A percentile compares a stretch with the other conserved stretches of the same genome.
Conservation (phyloP, 2,797 vertebrate species). For the Synanceia verrucosa region DNA sequence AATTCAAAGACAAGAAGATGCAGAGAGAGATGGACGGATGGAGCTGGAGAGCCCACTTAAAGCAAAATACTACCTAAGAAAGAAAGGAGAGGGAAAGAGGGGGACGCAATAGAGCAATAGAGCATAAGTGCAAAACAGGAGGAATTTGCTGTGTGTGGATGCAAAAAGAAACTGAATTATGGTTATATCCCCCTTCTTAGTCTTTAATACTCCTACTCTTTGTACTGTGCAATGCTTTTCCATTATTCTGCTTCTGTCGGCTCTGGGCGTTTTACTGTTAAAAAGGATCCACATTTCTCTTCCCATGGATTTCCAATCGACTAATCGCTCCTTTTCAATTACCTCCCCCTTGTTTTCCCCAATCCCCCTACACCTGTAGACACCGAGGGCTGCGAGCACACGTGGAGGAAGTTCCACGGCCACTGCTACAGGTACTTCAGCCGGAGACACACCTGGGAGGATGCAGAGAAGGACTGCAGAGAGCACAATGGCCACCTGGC, state of each 20-base stretch:
- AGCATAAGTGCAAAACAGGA: constrained; percentile 10
- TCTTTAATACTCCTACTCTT: constrained; percentile 17
- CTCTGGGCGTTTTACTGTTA: constrained; percentile 29
- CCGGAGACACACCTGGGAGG: constrained; percentile 94
- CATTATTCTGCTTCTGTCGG: neutral
- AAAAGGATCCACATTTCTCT: neutral
- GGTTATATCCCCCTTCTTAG: neutral
- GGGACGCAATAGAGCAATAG: constrained; percentile 1
- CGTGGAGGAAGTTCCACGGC: constrained; percentile 97
- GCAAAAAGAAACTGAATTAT: constrained; percentile 20
- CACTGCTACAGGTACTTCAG: constrained; percentile 95
- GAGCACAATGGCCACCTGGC: constrained; percentile 92
- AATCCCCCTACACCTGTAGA: constrained; percentile 74
- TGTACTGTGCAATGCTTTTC: neutral
- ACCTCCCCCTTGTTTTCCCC: constrained; percentile 1
- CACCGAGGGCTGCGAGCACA: constrained; percentile 93
- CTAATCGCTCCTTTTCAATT: constrained; percentile 35
- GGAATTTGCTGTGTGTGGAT: constrained; percentile 1
- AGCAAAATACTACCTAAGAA: neutral
- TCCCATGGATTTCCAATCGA: constrained; percentile 26
- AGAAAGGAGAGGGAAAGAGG: neutral
- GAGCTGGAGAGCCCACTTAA: constrained; percentile 14
- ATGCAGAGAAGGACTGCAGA: constrained; percentile 93
- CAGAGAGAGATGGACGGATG: constrained; percentile 33
- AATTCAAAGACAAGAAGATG: constrained; percentile 38